Evolutionary conservation across 2,888 invertebrate genomes (phyloP).

Genomic region (Maniola hyperantus): DNA sequence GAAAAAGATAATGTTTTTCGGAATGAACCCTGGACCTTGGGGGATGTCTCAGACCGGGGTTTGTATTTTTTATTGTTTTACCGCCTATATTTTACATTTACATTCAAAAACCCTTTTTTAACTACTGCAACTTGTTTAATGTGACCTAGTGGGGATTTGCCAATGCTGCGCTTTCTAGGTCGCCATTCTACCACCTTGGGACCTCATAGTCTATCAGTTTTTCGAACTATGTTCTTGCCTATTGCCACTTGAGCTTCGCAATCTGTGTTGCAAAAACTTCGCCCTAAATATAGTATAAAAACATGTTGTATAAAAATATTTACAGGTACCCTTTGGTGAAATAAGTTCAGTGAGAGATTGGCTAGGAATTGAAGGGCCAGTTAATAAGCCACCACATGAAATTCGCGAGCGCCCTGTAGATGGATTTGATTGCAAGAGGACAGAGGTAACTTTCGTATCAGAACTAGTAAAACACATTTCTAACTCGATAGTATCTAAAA

Average conservation of each 20-base stretch:
- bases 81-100: not conserved
- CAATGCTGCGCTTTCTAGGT: no score
- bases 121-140: no score
- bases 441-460: constrained; percentile 54
- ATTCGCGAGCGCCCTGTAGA: constrained; percentile 86
- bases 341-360: constrained; percentile 89
- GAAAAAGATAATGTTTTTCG: constrained; percentile 91
- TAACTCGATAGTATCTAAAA: not conserved
- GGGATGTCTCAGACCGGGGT: constrained; percentile 98
- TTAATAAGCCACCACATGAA: constrained; percentile 86
- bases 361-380: constrained; percentile 87
- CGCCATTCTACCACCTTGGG: no score
- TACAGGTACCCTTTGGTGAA: constrained; percentile 94
- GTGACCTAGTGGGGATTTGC: no score
- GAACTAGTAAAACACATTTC: not conserved
- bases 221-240: no score
- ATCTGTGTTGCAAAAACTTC: no score
- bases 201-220: no score
- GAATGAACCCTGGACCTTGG: constrained; percentile 98
- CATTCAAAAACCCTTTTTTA: not conserved
- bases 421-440: constrained; percentile 85
- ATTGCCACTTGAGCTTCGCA: no score
- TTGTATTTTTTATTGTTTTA: constrained; percentile 38
- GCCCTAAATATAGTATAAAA: no score
- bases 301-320: not conserved